phyloP scores from a whole-genome alignment of 1,140 invertebrate genomes.

The Drosophila repleta region DNA sequence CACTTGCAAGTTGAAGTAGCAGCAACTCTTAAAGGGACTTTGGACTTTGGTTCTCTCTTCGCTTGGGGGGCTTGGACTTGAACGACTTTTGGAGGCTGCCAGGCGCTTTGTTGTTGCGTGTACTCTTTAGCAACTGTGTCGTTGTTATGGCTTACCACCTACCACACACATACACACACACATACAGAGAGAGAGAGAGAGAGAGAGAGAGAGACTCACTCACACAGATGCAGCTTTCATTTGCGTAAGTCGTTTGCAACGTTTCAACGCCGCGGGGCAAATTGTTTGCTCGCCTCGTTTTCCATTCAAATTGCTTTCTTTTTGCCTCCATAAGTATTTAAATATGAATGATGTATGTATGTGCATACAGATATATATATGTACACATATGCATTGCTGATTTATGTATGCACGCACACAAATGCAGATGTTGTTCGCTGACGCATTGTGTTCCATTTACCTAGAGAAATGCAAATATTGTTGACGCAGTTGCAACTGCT shows the following conservation, averaged over 20 bases:
- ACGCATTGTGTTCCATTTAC: constrained; percentile 62
- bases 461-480: constrained; percentile 57
- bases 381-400: constrained; percentile 31
- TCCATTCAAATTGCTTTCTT: constrained; percentile 68
- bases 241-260: constrained; percentile 63
- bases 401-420: constrained; percentile 33
- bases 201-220: too few species aligned
- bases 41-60: constrained; percentile 25
- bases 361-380: not conserved
- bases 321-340: constrained; percentile 47
- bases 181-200: too few species aligned
- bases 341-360: constrained; percentile 39
- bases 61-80: constrained; percentile 45
- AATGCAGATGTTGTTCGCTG: constrained; percentile 29
- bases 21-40: constrained; percentile 56
- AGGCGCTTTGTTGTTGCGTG: constrained; percentile 39
- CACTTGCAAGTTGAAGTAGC: constrained; percentile 59
- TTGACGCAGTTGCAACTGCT: constrained; percentile 37
- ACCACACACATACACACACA: not conserved
- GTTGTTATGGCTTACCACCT: constrained; percentile 10
- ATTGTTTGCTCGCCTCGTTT: constrained; percentile 64
- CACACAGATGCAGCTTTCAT: constrained; percentile 35
- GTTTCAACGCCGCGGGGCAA: constrained; percentile 49
- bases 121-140: constrained; percentile 32
- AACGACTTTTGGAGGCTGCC: constrained; percentile 46